Percentiles rank a stretch among this genome's conserved stretches.
These are phyloP conservation scores for Sycophaga agraensis DNA, from an alignment of 1,140 invertebrate genomes.

Conservation along the genomic window DNA sequence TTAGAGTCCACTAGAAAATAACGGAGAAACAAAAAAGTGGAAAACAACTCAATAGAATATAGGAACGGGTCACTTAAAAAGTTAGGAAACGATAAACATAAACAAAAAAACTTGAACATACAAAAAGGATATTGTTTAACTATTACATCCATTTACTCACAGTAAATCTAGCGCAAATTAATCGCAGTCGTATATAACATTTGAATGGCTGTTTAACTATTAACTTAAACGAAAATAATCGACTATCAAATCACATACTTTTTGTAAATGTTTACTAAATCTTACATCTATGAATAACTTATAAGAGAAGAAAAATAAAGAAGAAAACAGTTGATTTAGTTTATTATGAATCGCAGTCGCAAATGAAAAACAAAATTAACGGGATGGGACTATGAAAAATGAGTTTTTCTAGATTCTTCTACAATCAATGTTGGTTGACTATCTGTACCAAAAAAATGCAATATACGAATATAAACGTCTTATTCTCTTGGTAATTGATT, in stretches of 20 bases:
- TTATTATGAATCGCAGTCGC: not conserved
- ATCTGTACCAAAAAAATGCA: not conserved
- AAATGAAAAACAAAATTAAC: not conserved
- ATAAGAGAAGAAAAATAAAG: not conserved
- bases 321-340: not conserved
- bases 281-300: not conserved
- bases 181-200: not conserved
- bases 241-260: not conserved
- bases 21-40: conserved; percentile 1
- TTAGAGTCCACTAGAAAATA: not conserved
- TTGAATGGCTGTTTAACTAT: not conserved
- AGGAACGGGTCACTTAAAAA: not conserved
- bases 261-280: not conserved
- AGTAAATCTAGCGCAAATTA: not conserved
- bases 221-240: not conserved
- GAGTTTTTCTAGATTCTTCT: not conserved
- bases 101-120: not conserved
- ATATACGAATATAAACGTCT: not conserved
- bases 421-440: not conserved
- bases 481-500: not conserved
- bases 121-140: not conserved
- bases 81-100: not conserved
- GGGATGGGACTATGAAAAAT: not conserved
- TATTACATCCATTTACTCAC: not conserved
- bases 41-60: conserved; percentile 6